phyloP scores from a whole-genome alignment of 2,888 invertebrate species.

The Hymenopus coronatus region DNA sequence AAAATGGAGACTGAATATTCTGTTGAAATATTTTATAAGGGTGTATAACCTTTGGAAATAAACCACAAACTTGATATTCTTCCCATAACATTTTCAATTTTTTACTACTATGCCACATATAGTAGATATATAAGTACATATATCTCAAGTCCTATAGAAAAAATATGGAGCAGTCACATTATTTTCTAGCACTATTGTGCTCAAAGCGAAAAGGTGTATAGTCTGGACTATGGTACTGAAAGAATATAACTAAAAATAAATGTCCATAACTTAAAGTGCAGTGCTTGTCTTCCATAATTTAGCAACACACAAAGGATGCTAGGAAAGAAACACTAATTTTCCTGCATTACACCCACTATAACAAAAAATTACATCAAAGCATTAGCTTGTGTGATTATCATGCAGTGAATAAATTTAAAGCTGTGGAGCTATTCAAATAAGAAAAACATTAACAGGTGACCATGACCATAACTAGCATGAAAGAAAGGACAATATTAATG shows the following conservation, averaged over 20 bases:
- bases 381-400: neutral
- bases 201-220: neutral
- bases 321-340: no score
- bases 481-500: neutral
- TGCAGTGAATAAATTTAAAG: neutral
- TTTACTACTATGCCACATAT: no score
- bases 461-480: neutral
- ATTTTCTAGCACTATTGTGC: neutral
- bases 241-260: neutral
- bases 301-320: neutral
- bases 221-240: neutral
- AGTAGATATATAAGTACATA: no score
- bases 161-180: neutral
- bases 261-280: neutral
- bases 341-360: neutral
- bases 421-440: neutral
- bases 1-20: no score
- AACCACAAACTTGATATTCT: no score
- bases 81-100: no score
- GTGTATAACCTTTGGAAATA: no score
- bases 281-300: neutral
- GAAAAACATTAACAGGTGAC: neutral
- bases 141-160: neutral
- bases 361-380: neutral
- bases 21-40: no score